Evolutionary conservation across 2,888 invertebrate species (phyloP).

Genomic region (Girardia tigrina): DNA sequence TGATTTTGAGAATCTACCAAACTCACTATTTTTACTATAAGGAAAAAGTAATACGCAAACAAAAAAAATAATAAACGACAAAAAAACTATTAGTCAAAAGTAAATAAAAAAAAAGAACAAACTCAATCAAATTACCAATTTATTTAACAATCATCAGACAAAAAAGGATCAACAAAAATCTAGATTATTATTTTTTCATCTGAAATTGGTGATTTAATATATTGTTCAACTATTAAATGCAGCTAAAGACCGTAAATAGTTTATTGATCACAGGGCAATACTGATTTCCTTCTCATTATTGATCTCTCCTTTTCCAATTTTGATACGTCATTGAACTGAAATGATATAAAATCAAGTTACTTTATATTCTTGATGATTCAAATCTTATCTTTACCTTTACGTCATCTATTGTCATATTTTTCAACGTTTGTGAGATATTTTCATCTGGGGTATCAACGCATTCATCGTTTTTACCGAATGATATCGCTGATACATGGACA

Average conservation of each 20-base stretch:
- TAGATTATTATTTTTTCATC: too few relatives aligned
- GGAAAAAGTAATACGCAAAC: too few relatives aligned
- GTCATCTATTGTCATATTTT: not conserved
- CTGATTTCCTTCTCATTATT: conserved; percentile 36
- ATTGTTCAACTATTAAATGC: conserved; percentile 24
- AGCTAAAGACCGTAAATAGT: conserved; percentile 28
- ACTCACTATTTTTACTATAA: too few relatives aligned
- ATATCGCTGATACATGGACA: not conserved
- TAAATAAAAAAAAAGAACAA: too few relatives aligned
- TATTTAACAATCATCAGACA: too few relatives aligned
- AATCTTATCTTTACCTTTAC: not conserved
- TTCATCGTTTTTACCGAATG: not conserved
- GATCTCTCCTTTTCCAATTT: conserved; percentile 33
- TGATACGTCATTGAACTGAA: not conserved
- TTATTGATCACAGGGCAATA: conserved; percentile 30
- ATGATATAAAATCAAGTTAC: not conserved
- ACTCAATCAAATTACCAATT: too few relatives aligned
- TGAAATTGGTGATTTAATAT: conserved; percentile 7
- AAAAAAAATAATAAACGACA: too few relatives aligned
- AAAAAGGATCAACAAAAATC: too few relatives aligned
- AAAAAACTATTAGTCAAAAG: too few relatives aligned
- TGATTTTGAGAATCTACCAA: too few relatives aligned
- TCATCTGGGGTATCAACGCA: not conserved
- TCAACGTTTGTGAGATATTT: not conserved
- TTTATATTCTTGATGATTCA: too few relatives aligned